Conservation (phyloP, 2,797 vertebrate genomes). For the Dendrocincla tyrannina region DNA sequence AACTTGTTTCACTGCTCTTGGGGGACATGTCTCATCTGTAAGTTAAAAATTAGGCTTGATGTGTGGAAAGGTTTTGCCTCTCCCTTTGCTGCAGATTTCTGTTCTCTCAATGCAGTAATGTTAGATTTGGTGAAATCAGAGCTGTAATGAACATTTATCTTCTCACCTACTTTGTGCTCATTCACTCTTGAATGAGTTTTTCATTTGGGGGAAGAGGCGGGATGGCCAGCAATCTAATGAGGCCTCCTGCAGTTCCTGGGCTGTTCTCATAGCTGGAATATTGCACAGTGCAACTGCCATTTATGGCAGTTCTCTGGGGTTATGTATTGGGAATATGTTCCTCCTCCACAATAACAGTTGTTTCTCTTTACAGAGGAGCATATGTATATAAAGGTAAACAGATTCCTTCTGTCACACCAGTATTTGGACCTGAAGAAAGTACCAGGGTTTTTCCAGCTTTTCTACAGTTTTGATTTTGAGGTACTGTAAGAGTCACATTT, state of each 20-base stretch:
- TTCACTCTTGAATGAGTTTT: neutral
- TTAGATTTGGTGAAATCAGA: neutral
- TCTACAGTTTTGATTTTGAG: slow-evolving; percentile 92
- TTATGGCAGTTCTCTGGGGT: neutral
- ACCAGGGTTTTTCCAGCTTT: slow-evolving; percentile 93
- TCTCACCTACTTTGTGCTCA: neutral
- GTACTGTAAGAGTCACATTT: slow-evolving; percentile 66
- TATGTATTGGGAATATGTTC: neutral
- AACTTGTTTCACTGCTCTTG: neutral
- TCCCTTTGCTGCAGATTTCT: neutral
- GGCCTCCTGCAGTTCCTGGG: neutral
- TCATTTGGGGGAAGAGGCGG: neutral
- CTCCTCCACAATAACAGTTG: neutral
- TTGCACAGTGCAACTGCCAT: neutral
- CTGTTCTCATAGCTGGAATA: neutral
- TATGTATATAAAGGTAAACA: slow-evolving; percentile 91
- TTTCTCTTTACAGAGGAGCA: slow-evolving; percentile 85
- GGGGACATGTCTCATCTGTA: neutral
- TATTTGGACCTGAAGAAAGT: slow-evolving; percentile 88
- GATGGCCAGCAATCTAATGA: neutral
- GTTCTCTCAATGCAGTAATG: neutral
- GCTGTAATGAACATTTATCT: neutral
- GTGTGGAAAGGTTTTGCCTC: neutral
- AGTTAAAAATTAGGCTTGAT: neutral
- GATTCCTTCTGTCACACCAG: slow-evolving; percentile 90